Base-by-base conservation (phyloP, 2,888 invertebrate species). In the Cheilosia pagana region DNA sequence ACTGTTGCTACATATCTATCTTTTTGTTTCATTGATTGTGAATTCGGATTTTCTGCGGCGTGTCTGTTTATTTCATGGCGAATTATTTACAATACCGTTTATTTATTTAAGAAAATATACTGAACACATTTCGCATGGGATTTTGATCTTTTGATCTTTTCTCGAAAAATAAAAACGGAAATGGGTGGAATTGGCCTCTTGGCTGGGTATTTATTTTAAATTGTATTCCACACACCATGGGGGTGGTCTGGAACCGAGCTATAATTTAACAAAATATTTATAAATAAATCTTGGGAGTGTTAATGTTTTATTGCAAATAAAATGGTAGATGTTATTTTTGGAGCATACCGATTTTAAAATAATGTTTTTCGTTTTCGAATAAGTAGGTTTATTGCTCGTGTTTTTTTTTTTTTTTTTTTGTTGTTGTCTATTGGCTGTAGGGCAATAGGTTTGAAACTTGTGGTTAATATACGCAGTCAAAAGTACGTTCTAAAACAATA, bases 71-170 rank as follows among this genome's bases (percentile, higher is more conserved):
- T 81, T 81, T 81, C 85, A 5, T 60, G 70, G 55, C 76, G 87
- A 88, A 87, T 87, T 88, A 88, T 88, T 88, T 88, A 87, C 86
- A 86, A 87, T 75, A 65, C 52, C 53, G 85, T 88, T 88, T 88
- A 88, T 88, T 88, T 88, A 88, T 88, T 88, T 88, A 87, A 87
- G 87, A 88, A 88, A 43, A 16, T 76, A 88, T 87, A 88, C 88
- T 87, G 68, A 60, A 85, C 70, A 81, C 75, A 81, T 85, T 85
- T 81, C 76, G 81, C 85, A 76, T 71, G 35, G 85, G 55, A 65
- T 81, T 43, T 75, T 60, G 81, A 75, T 85, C 85, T 76, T 85
- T 85, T 85, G 81, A 85, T 85, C 81, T 85, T 67, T 83, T 74
- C 50, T 39, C 16, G 23, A 50, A 39, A 59, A 43, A n/a, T n/a